phyloP scores from a whole-genome alignment of 2,888 invertebrate genomes.

The Stenolophus ochropezus region DNA sequence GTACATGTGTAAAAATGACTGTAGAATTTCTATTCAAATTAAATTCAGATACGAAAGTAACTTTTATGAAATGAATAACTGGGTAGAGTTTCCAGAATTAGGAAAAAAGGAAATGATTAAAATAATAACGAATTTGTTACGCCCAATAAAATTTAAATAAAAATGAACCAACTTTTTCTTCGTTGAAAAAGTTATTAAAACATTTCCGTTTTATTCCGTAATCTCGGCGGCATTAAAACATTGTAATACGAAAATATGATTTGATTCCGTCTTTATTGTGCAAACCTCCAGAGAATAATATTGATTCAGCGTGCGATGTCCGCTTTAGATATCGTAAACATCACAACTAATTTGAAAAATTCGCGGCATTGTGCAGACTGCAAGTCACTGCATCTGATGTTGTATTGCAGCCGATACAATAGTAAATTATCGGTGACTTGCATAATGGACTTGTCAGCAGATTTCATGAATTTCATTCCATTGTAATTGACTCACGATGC shows the following conservation, averaged over 20 bases:
- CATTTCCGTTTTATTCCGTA: neutral
- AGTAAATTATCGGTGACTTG: slow-evolving; percentile 43
- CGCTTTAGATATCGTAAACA: neutral
- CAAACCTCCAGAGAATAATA: neutral
- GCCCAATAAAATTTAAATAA: no score
- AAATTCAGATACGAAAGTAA: no score
- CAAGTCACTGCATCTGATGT: neutral
- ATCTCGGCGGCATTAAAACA: neutral
- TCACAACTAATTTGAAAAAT: slow-evolving; percentile 5
- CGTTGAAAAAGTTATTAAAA: no score
- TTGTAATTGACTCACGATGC: slow-evolving; percentile 50
- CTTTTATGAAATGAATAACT: no score
- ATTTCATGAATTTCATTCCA: slow-evolving; percentile 42
- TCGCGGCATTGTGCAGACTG: neutral
- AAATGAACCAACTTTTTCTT: no score
- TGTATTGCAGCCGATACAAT: neutral
- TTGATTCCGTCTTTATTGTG: neutral
- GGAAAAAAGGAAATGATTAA: no score
- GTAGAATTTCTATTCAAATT: no score
- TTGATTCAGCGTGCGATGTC: neutral
- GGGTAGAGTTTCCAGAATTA: no score
- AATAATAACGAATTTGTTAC: no score
- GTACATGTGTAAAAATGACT: no score
- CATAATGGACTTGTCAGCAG: slow-evolving; percentile 43
- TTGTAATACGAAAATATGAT: neutral